Evolutionary conservation across 2,797 vertebrate genomes (phyloP), one percentile per base, ranked within the genome.

Genomic region (Channa striata): DNA sequence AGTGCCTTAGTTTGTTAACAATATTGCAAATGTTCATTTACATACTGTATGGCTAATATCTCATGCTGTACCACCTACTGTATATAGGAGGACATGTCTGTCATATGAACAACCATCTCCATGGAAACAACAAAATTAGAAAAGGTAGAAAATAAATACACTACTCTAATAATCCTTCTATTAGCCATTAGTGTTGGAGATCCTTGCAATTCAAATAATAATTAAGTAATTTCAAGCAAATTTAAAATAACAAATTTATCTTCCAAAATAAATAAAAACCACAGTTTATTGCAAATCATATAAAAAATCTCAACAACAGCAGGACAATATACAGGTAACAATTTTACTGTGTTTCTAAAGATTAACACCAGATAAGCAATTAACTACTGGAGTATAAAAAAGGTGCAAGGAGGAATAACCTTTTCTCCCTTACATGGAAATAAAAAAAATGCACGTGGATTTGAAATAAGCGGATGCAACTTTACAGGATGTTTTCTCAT

Each of bases 71-170:
- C 33, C 13, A 51, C 14, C 43, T 44, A n/a, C n/a, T 30, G 25
- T 30, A 30, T 30, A 69, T 71, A 59, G 81, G 82, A 82, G 70
- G 74, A 48, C 78, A 69, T 30, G 74, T 48, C 71, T 77, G 68
- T 81, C 78, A 82, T 63, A 80, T 67, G 85, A 77, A 79, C 61
- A 81, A 64, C 58, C 54, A 77, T 90, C 81, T 70, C 83, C 88
- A 88, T 89, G 81, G 82, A 83, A 72, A 88, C 81, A 43, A 73
- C 59, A 69, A 81, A 82, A 83, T 82, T 44, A 63, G 67, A 50
- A 68, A 74, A 59, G 71, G 48, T 59, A 71, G 63, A 78, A 64
- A 64, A 68, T 68, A 36, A 79, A 68, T 64, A 69, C 60, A 37
- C 43, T 47, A 50, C 62, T 63, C 58, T 47, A 48, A 59, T 63